Evolutionary conservation across 1,140 invertebrate genomes (phyloP).

Genomic region (Ceratina calcarata): DNA sequence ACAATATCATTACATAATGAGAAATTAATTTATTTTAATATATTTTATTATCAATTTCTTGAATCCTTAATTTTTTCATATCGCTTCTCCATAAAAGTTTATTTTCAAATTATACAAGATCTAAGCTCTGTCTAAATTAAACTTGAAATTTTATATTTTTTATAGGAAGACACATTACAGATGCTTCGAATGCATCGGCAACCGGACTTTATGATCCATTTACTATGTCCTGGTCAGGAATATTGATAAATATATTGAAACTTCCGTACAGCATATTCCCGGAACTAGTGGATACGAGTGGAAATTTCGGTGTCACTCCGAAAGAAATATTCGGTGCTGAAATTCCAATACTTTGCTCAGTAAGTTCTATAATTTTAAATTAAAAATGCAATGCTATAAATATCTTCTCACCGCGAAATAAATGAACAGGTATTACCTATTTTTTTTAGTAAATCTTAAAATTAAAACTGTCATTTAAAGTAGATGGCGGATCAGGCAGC

Average conservation of each 20-base stretch:
- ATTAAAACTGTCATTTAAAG: constrained; percentile 43
- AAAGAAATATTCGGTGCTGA: constrained; percentile 86
- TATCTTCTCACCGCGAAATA: background rate
- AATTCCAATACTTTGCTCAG: constrained; percentile 89
- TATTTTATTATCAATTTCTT: background rate
- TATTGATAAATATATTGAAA: constrained; percentile 85
- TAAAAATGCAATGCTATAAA: constrained; percentile 12
- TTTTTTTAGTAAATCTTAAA: background rate
- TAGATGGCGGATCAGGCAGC: constrained; percentile 91
- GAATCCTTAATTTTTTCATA: background rate
- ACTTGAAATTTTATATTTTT: constrained; percentile 1
- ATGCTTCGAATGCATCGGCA: constrained; percentile 93
- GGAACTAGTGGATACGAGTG: constrained; percentile 87
- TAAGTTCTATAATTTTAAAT: constrained; percentile 78
- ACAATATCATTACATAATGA: background rate
- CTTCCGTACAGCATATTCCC: constrained; percentile 90
- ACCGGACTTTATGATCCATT: constrained; percentile 97
- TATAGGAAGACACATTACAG: constrained; percentile 86
- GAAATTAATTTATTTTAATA: background rate
- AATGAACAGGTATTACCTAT: background rate
- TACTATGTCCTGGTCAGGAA: constrained; percentile 88
- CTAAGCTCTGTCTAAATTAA: no score
- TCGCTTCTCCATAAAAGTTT: background rate
- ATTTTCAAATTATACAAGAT: background rate
- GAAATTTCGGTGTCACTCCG: constrained; percentile 86